Evolutionary conservation across 37 sponge, comb jelly and placozoan species (phyloP), one percentile per base, ranked within the genome.

Genomic region (Crambe crambe): DNA sequence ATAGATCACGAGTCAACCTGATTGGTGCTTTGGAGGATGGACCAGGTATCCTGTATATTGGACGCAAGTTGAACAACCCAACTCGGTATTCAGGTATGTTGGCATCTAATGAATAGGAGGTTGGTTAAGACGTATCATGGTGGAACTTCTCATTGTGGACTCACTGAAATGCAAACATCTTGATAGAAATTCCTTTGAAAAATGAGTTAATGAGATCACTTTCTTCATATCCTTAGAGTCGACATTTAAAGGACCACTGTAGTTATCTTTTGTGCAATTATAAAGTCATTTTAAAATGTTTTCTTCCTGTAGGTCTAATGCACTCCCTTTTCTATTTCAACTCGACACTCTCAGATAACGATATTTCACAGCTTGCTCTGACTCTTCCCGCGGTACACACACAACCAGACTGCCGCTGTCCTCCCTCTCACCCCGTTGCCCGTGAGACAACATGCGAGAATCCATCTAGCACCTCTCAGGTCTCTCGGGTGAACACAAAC

Each of bases 361-460:
- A 89, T 38, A 73, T 93, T 6, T 23, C 58, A 22, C 41, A 4
- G 1, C 68, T 85, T 25, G 81, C 89, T 10, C 67, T 78, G 18
- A 32, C 54, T 18, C 60, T 39, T 1, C 36, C 73, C 23, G 34
- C 60, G 26, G 68, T 85, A 6, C 80, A 72, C 63, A 59, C 85
- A 25, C 70, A 70, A 15, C 89, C 89, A 17, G 42, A 76, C 18
- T 93, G 93, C 51, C 72, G 70, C 57, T 93, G 93, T 23, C 93
- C 93, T 23, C 42, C 80, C 26, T 56, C 89, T 5, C 83, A 89
- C 72, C 89, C 89, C 6, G 34, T 66, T 2, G 34, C 73, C 36
- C 62, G 56, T 41, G 74, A 80, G 34, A 37, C 41, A 0, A 27
- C 60, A 15, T 93, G 93, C 26, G 63, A 47, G 1, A 74, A 72